Evolutionary conservation across 1,140 invertebrate genomes (phyloP), one percentile per base, ranked within the genome.

Genomic region (Pseudomyrmex cubaensis): DNA sequence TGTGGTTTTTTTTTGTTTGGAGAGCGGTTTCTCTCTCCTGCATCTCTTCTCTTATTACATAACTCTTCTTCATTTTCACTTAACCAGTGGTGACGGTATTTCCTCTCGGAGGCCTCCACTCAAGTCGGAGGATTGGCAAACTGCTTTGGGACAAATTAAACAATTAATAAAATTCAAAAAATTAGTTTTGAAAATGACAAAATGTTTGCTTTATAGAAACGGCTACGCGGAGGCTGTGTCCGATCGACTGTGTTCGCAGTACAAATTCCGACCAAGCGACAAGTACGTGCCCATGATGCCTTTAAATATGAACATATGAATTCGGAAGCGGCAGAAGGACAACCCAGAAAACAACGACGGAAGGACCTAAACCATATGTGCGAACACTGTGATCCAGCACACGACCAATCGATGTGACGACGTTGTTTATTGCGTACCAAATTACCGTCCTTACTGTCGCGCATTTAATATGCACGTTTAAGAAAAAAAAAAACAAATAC

Each of bases 211-310:
- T 90, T 93, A 62, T 90, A 95, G 95, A 77, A 96, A 94, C 89
- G 96, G 96, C 10, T 96, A 96, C 72, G 94, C 94, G 59, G 93
- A 96, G 88, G 94, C 94, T 46, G 95, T 95, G 82, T 94, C 94
- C 44, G 94, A 95, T 83, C 93, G 90, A 73, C 89, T 96, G 15
- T 96, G 96, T 82, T 95, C 95, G 2, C 95, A 96, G 86, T 96
- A 95, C 94, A 95, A 95, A 85, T 96, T 96, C 86, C 94, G 95
- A 82, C 96, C 96, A 4, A 96, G 95, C 25, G 96, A 96, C 85
- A 96, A 96, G 89, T 96, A 96, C 84, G 89, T 94, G 50, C 94
- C 94, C 64, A 66, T 94, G 22, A 94, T 94, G 93, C 93, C 93
- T 15, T 57, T 93, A 12, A 93, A 92, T 86, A 72, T 93, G 20